These are phyloP conservation scores for Nephotettix cincticeps DNA, from an alignment of 1,140 invertebrate genomes.

Conservation along the genomic window DNA sequence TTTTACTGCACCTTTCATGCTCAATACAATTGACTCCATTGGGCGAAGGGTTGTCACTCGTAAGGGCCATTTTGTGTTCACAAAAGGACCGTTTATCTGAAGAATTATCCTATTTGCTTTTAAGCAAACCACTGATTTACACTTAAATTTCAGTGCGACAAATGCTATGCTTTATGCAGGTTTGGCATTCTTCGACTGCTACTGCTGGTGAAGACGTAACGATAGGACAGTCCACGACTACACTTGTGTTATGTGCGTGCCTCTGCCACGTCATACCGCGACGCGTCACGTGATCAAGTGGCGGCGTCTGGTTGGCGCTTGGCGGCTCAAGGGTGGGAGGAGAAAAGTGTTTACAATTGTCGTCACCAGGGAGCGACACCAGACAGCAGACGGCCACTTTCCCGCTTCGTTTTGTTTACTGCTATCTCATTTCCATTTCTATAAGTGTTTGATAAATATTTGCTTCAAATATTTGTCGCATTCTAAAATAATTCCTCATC, in stretches of 20 bases:
- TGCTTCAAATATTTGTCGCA: too few relatives aligned
- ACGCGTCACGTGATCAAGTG: too few relatives aligned
- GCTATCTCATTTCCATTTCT: too few relatives aligned
- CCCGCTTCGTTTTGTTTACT: too few relatives aligned
- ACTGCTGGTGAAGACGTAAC: neutral
- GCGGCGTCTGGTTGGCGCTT: too few relatives aligned
- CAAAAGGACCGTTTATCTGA: constrained; percentile 19
- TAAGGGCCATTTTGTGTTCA: constrained; percentile 29
- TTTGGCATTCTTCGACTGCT: neutral
- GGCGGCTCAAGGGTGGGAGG: too few relatives aligned
- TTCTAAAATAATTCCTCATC: too few relatives aligned
- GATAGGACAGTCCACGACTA: neutral
- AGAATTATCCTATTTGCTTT: constrained; percentile 31
- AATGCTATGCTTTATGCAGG: constrained; percentile 16
- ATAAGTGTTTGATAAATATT: too few relatives aligned
- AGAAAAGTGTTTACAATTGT: too few relatives aligned
- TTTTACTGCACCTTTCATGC: constrained; percentile 32
- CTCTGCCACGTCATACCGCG: too few relatives aligned
- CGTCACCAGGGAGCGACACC: too few relatives aligned
- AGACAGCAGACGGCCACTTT: too few relatives aligned
- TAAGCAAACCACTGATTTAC: constrained; percentile 32
- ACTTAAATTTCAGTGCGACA: constrained; percentile 30
- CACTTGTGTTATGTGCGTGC: neutral
- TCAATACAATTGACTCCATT: constrained; percentile 28
- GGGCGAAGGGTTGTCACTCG: constrained; percentile 27